These are phyloP conservation scores for Psittacara wagleri DNA, from an alignment of 2,113 vertebrate species.

Conservation along the genomic window DNA sequence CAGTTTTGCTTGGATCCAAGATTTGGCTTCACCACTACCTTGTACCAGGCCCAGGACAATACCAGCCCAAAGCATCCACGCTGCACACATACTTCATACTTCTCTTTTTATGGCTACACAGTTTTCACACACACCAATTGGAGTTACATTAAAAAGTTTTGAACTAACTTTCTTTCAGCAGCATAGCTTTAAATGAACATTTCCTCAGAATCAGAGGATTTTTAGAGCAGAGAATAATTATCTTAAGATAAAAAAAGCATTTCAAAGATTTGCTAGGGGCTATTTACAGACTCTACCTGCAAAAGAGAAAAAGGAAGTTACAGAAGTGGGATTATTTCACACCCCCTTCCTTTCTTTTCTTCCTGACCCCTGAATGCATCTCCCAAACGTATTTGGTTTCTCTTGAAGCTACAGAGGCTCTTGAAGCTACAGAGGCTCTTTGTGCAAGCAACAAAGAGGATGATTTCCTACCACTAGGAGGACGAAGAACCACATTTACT, in stretches of 20 bases:
- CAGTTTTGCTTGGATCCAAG: constrained; percentile 49
- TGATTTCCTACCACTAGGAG: neutral
- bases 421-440: neutral
- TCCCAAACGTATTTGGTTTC: neutral
- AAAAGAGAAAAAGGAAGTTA: neutral
- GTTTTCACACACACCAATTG: neutral
- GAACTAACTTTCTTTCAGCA: neutral
- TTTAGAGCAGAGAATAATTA: neutral
- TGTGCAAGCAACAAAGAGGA: neutral
- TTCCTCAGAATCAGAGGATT: neutral
- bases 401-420: neutral
- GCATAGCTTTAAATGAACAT: neutral
- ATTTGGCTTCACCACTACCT: neutral
- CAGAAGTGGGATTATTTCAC: neutral
- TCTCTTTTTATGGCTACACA: neutral
- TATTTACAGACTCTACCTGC: neutral
- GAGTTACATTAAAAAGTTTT: neutral
- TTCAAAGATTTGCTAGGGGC: constrained; percentile 21
- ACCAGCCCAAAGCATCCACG: neutral
- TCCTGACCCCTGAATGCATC: neutral
- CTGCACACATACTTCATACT: neutral
- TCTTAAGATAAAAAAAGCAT: neutral
- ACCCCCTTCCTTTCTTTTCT: neutral
- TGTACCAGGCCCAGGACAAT: neutral
- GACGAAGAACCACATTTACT: neutral